phyloP scores from a whole-genome alignment of 2,113 vertebrate genomes.

The Cephalopholis sonnerati region DNA sequence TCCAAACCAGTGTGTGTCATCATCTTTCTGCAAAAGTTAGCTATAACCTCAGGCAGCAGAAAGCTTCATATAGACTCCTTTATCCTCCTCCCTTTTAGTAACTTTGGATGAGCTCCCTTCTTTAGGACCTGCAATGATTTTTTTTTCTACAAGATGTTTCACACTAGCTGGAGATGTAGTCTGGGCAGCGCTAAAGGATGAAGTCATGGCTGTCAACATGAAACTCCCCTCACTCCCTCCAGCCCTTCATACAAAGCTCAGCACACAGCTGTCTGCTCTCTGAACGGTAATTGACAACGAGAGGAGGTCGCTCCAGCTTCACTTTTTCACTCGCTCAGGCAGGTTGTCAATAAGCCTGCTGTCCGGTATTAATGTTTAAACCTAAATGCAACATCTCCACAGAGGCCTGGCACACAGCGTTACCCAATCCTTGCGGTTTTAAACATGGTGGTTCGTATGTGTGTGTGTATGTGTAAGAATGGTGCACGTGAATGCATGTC shows the following conservation, averaged over 20 bases:
- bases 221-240: conserved; percentile 17
- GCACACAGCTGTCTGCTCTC: conserved; percentile 24
- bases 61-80: background rate
- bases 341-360: conserved; percentile 19
- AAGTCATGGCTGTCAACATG: conserved; percentile 42
- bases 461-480: conserved; percentile 21
- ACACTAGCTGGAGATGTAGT: conserved; percentile 3
- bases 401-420: conserved; percentile 10
- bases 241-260: background rate
- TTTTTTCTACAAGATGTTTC: background rate
- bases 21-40: background rate
- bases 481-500: conserved; percentile 34
- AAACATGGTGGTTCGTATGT: background rate
- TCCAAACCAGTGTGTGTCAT: background rate
- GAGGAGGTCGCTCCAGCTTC: conserved; percentile 12
- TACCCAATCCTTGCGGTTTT: conserved; percentile 18
- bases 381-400: conserved; percentile 12
- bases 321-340: background rate
- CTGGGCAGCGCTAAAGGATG: conserved; percentile 13
- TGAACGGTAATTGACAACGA: conserved; percentile 30
- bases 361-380: conserved; percentile 12
- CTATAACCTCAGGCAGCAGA: background rate
- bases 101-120: conserved; percentile 1
- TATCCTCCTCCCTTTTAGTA: background rate
- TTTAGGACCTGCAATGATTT: background rate